Percentiles rank a stretch among this genome's conserved stretches.
Conservation (phyloP, 2,113 vertebrate genomes). For the Triplophysa tibetana region DNA sequence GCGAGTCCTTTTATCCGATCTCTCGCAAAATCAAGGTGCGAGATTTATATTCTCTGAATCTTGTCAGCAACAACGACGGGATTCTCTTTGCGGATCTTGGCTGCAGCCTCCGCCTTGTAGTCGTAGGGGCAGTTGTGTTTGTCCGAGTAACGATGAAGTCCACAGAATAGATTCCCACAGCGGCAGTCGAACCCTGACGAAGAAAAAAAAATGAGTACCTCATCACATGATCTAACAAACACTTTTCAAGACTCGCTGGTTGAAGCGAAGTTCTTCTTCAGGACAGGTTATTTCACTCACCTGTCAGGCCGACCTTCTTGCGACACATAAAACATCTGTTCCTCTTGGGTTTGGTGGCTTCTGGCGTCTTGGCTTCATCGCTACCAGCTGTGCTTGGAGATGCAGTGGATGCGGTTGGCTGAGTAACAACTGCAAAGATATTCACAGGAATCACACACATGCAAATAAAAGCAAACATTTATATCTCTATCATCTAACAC, state of each 20-base stretch:
- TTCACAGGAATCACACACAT: neutral
- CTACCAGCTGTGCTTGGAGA: slow-evolving; percentile 59
- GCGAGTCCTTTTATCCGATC: slow-evolving; percentile 59
- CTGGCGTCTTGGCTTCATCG: slow-evolving; percentile 66
- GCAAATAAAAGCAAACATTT: no score
- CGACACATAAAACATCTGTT: slow-evolving; percentile 85
- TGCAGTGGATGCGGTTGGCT: slow-evolving; percentile 56
- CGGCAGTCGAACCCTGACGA: slow-evolving; percentile 83
- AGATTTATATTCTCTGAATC: slow-evolving; percentile 87
- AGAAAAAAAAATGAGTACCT: neutral
- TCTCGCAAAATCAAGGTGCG: slow-evolving; percentile 44
- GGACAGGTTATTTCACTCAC: slow-evolving; percentile 59
- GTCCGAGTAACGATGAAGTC: slow-evolving; percentile 86
- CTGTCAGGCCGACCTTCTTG: slow-evolving; percentile 87
- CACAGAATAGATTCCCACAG: slow-evolving; percentile 88
- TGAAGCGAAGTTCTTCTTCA: no score
- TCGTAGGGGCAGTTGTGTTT: slow-evolving; percentile 87
- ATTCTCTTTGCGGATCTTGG: slow-evolving; percentile 88
- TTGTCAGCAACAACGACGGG: slow-evolving; percentile 85
- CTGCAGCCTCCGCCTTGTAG: slow-evolving; percentile 84
- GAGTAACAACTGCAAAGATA: slow-evolving; percentile 62
- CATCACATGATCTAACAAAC: neutral
- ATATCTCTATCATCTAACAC: no score
- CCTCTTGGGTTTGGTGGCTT: slow-evolving; percentile 78
- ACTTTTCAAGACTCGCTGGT: no score